Evolutionary conservation across 2,888 invertebrate species (phyloP).

Genomic region (Rutpela maculata): DNA sequence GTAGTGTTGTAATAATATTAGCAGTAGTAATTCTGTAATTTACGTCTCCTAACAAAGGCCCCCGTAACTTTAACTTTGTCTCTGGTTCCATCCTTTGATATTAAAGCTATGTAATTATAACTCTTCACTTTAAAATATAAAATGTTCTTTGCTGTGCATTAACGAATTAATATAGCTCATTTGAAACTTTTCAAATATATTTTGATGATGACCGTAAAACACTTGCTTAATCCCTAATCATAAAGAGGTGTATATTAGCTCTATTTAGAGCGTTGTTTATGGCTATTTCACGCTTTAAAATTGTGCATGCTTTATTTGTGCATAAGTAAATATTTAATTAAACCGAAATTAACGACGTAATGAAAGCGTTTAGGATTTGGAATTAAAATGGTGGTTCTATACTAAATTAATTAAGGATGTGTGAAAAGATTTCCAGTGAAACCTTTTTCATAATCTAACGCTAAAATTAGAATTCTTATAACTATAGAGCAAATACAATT

Average conservation of each 20-base stretch:
- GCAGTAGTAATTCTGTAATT: constrained; percentile 36
- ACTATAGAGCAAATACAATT: no score
- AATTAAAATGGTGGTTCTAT: no score
- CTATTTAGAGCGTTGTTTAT: neutral
- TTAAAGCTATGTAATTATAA: constrained; percentile 15
- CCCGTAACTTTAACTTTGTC: constrained; percentile 21
- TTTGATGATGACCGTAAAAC: neutral
- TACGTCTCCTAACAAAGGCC: constrained; percentile 24
- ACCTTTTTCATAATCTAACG: no score
- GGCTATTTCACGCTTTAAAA: no score
- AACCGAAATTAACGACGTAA: no score
- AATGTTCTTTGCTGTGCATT: neutral
- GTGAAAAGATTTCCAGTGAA: no score
- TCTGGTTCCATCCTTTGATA: neutral
- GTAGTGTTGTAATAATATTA: constrained; percentile 33
- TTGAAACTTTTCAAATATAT: neutral
- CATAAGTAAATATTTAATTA: no score
- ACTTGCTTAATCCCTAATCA: neutral
- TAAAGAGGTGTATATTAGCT: neutral
- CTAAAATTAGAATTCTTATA: no score
- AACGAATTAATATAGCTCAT: neutral
- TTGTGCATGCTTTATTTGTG: no score
- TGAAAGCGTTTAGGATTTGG: no score
- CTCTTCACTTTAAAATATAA: constrained; percentile 5
- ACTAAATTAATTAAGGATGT: no score